Evolutionary conservation across 2,888 invertebrate genomes (phyloP).

Genomic region (Plebejus anna): DNA sequence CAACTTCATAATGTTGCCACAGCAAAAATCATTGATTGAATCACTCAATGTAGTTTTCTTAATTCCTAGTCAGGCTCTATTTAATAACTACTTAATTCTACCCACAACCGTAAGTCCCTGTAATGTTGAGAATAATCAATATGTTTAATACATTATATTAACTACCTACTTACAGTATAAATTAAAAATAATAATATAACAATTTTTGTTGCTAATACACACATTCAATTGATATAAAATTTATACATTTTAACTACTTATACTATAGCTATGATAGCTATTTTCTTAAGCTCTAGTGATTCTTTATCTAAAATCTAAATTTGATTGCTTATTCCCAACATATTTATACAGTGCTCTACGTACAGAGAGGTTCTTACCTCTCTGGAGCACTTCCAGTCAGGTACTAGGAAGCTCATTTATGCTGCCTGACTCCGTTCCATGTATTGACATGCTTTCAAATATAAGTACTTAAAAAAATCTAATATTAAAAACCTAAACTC

Average conservation of each 20-base stretch:
- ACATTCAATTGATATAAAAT: background rate
- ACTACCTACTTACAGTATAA: conserved; percentile 9
- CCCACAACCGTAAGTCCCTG: conserved; percentile 59
- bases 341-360: conserved; percentile 52
- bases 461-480: background rate
- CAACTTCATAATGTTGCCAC: background rate
- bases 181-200: background rate
- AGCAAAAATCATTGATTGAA: background rate
- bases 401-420: conserved; percentile 74
- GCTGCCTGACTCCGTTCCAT: conserved; percentile 67
- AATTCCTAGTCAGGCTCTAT: background rate
- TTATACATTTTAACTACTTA: background rate
- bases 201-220: background rate
- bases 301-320: background rate
- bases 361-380: conserved; percentile 52
- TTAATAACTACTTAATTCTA: conserved; percentile 32
- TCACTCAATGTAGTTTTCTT: background rate
- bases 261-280: background rate
- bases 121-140: conserved; percentile 60
- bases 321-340: conserved; percentile 64
- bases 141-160: conserved; percentile 29
- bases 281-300: background rate
- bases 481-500: background rate
- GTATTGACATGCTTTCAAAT: conserved; percentile 30
- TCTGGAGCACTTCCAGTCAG: conserved; percentile 72